Base-by-base conservation (phyloP, 2,888 invertebrate species). In the Mesorhabditis spiculigera region DNA sequence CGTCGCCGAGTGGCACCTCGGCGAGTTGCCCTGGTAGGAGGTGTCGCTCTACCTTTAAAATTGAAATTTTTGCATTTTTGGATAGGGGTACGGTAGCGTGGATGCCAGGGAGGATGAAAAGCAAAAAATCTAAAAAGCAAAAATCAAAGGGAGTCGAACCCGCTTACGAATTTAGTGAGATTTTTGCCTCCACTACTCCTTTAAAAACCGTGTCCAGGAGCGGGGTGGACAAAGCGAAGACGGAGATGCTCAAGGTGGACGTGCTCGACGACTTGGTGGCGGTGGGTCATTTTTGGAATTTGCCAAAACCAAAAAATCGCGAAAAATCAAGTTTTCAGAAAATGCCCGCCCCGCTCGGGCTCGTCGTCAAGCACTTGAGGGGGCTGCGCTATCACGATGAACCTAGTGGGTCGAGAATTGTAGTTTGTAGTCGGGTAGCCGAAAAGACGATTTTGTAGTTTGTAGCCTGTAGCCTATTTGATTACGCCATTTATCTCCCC, bases 1-100 rank as follows among this genome's bases (percentile, higher is more conserved):
- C 73, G 67, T 80, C 43, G 71, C 75, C 41, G 79, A 80, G 65
- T 70, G 78, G 68, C 64, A 69, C 8, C 72, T 68, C 13, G 77
- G 77, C 43, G 41, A 66, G 5, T 58, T 78, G 16, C 78, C 78
- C 2, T 79, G 79, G 75, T 45, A 63, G 50, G 28, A 63, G 50
- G 28, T 62, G 4, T n/a, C 4, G 63, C 13, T 28, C 1, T 28
- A 1, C 28, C 28, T 28, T 28, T 3, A 28, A 28, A 28, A 28
- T 3, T 1, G 28, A 28, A 28, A 28, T 28, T 28, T 28, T 28
- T 28, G 28, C 28, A 1, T 1, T 28, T 28, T 28, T 28, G 28
- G 28, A 28, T 28, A 28, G 28, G 28, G 28, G 28, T 28, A 28
- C 28, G 28, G 28, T 28, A 28, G 28, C 28, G 1, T 28, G 28